These are phyloP conservation scores for Semicossyphus pulcher DNA, from an alignment of 2,113 vertebrate species.

Conservation along the genomic window DNA sequence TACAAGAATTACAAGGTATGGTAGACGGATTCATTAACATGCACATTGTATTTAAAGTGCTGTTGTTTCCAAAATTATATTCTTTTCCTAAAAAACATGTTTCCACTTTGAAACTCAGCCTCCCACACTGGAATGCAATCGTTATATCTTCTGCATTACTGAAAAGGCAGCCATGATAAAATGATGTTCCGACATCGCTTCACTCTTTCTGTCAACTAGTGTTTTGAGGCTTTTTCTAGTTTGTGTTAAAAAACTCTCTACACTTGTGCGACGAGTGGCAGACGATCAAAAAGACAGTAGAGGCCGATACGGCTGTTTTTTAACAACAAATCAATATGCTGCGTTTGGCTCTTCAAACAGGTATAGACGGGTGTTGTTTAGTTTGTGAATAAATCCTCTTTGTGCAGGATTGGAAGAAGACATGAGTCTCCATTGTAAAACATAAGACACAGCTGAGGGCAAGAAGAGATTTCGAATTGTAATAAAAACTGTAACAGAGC, in stretches of 20 bases:
- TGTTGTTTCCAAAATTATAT: not conserved
- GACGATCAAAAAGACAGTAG: not conserved
- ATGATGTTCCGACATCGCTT: not conserved
- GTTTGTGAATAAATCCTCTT: constrained; percentile 7
- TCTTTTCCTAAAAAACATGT: too few species aligned
- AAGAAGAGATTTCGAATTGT: constrained; percentile 7
- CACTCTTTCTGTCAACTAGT: not conserved
- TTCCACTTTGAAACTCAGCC: not conserved
- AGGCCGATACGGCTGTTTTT: not conserved
- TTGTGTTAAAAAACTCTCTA: not conserved
- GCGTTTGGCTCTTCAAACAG: not conserved
- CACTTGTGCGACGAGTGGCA: not conserved
- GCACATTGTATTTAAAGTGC: not conserved
- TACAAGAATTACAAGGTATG: not conserved
- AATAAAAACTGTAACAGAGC: constrained; percentile 25
- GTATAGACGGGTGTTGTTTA: not conserved
- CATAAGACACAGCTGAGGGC: constrained; percentile 1
- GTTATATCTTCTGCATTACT: too few species aligned
- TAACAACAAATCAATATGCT: not conserved
- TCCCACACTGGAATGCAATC: too few species aligned
- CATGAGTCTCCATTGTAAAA: not conserved
- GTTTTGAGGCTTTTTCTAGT: not conserved
- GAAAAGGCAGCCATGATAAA: not conserved
- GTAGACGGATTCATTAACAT: not conserved
- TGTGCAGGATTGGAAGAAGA: not conserved